Evolutionary conservation across 1,140 invertebrate species (phyloP).

Genomic region (Zaprionus vittiger): DNA sequence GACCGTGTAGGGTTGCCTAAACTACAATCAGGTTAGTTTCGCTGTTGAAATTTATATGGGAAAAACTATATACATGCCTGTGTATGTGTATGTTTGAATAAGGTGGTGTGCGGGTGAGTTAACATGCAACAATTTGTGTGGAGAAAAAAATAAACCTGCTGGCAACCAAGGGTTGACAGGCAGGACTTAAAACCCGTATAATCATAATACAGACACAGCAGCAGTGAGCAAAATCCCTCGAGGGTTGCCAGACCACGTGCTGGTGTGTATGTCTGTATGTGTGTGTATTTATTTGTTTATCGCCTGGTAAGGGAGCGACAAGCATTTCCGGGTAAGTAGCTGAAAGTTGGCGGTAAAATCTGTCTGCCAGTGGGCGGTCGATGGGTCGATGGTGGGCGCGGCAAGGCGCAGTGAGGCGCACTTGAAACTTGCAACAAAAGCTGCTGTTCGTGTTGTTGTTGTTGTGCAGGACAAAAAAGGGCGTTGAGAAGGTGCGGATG

Average conservation of each 20-base stretch:
- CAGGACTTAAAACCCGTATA: constrained; percentile 44
- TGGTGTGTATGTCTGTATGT: constrained; percentile 12
- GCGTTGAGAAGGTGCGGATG: constrained; percentile 46
- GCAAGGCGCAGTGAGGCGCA: constrained; percentile 8
- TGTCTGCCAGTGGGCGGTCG: constrained; percentile 50
- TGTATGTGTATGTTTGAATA: constrained; percentile 16
- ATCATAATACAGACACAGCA: constrained; percentile 33
- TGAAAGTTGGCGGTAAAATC: constrained; percentile 69
- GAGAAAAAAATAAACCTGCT: constrained; percentile 47
- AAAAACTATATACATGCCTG: constrained; percentile 30
- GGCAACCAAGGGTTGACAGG: constrained; percentile 69
- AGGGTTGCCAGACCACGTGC: constrained; percentile 30
- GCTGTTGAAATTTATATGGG: constrained; percentile 64
- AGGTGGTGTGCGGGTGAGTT: constrained; percentile 44
- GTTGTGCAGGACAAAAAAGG: constrained; percentile 23
- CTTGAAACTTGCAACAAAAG: constrained; percentile 45
- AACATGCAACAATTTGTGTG: constrained; percentile 72
- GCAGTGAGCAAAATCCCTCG: constrained; percentile 27
- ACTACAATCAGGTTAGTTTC: constrained; percentile 32
- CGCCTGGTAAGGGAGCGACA: constrained; percentile 53
- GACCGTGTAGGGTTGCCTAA: constrained; percentile 32
- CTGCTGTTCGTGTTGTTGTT: constrained; percentile 8
- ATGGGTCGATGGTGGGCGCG: constrained; percentile 3
- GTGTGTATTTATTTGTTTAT: constrained; percentile 32
- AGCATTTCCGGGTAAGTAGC: constrained; percentile 73